Percentiles rank a stretch among this genome's conserved stretches.
Evolutionary conservation across 1,140 invertebrate species (phyloP).

Genomic region (Ectropis grisescens): DNA sequence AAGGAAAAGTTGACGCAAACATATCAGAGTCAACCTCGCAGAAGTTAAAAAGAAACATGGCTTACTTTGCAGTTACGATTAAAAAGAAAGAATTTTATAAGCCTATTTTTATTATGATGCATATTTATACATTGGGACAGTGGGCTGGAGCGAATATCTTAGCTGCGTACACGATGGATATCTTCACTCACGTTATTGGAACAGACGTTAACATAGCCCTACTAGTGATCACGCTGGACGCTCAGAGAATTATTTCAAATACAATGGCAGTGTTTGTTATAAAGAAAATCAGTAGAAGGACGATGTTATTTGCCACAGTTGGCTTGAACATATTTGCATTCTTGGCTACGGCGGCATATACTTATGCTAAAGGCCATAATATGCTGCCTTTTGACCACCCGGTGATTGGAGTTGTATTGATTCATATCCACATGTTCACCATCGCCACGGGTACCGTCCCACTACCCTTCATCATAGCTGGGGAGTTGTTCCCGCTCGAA

Average conservation of each 20-base stretch:
- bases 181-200: conserved; percentile 24
- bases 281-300: conserved; percentile 29
- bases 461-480: conserved; percentile 33
- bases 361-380: conserved; percentile 16
- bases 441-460: conserved; percentile 33
- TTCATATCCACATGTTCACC: conserved; percentile 35
- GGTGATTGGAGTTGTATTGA: conserved; percentile 19
- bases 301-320: conserved; percentile 24
- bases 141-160: conserved; percentile 32
- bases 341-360: conserved; percentile 24
- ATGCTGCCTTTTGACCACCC: conserved; percentile 25
- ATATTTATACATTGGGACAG: conserved; percentile 28
- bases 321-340: conserved; percentile 24
- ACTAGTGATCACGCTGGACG: conserved; percentile 25
- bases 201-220: conserved; percentile 18
- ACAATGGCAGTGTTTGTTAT: conserved; percentile 26
- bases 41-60: conserved; percentile 15
- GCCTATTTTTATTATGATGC: conserved; percentile 38
- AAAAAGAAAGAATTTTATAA: conserved; percentile 36
- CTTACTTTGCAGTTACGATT: conserved; percentile 20
- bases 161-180: conserved; percentile 26
- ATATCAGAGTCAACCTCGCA: conserved; percentile 10
- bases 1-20: conserved; percentile 13
- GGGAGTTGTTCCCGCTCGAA: conserved; percentile 36
- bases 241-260: conserved; percentile 32